Percentiles rank a stretch among this genome's conserved stretches.
These are phyloP conservation scores for Plotosus lineatus DNA, from an alignment of 2,113 vertebrate genomes.

Conservation along the genomic window DNA sequence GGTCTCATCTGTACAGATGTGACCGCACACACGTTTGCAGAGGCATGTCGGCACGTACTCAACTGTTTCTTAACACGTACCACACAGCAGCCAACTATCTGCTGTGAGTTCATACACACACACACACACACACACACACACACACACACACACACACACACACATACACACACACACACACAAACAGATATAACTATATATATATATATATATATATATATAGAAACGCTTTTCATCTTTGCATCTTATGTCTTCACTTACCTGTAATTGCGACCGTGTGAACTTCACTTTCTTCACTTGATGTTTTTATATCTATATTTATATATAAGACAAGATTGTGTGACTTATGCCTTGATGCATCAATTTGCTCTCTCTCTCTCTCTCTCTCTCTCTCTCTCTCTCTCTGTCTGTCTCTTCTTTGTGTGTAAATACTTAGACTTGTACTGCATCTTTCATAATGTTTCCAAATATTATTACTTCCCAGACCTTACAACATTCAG, in stretches of 20 bases:
- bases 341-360: neutral
- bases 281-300: slow-evolving; percentile 10
- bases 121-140: slow-evolving; percentile 30
- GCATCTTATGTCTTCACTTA: slow-evolving; percentile 13
- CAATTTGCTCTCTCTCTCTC: neutral
- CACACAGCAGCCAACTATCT: slow-evolving; percentile 54
- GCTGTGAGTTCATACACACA: slow-evolving; percentile 28
- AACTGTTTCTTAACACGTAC: slow-evolving; percentile 58
- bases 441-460: neutral
- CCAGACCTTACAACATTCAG: slow-evolving; percentile 33
- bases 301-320: neutral
- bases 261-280: slow-evolving; percentile 36
- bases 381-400: neutral
- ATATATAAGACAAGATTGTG: neutral
- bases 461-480: slow-evolving; percentile 29
- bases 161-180: slow-evolving; percentile 29
- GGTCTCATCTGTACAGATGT: slow-evolving; percentile 55
- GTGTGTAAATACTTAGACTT: neutral
- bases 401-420: neutral
- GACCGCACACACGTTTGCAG: slow-evolving; percentile 45
- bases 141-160: slow-evolving; percentile 30
- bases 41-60: slow-evolving; percentile 70
- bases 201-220: too few species aligned
- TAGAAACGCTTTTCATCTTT: slow-evolving; percentile 20
- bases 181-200: too few species aligned